Evolutionary conservation across 2,113 vertebrate species (phyloP).

Genomic region (Odocoileus virginianus): DNA sequence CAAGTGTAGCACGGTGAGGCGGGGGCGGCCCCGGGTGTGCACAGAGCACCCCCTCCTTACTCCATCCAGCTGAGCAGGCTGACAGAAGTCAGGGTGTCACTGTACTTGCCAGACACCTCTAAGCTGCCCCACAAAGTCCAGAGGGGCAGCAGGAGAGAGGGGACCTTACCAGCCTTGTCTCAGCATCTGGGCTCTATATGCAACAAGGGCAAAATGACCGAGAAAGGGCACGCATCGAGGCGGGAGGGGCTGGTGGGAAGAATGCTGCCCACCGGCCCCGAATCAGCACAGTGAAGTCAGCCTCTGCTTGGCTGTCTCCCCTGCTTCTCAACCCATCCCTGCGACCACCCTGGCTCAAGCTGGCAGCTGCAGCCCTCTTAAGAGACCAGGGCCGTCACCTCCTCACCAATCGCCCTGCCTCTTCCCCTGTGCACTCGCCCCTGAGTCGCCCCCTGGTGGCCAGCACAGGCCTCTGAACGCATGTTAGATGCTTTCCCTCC

Average conservation of each 20-base stretch:
- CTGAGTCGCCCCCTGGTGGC: neutral
- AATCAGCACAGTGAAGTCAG: neutral
- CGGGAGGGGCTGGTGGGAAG: neutral
- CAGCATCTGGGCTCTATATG: no score
- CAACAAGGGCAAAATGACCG: neutral
- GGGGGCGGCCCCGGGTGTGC: rapidly evolving
- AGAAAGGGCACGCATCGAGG: rapidly evolving
- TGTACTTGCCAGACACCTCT: neutral
- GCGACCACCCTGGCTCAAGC: neutral
- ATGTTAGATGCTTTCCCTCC: neutral
- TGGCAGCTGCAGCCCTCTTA: neutral
- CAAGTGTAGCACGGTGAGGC: neutral
- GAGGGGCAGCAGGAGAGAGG: neutral
- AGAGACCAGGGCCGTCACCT: neutral
- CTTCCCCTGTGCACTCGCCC: neutral
- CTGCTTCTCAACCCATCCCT: neutral
- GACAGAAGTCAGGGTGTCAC: rapidly evolving
- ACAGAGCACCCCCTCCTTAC: neutral
- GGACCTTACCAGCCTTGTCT: neutral
- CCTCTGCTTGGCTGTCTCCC: neutral
- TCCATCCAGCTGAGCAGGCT: neutral
- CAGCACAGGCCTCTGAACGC: neutral
- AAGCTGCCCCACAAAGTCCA: neutral
- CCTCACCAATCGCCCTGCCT: neutral
- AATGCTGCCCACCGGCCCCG: neutral